These are phyloP conservation scores for Artemia sp. DNA, from an alignment of 2,888 invertebrate species.

Conservation along the genomic window DNA sequence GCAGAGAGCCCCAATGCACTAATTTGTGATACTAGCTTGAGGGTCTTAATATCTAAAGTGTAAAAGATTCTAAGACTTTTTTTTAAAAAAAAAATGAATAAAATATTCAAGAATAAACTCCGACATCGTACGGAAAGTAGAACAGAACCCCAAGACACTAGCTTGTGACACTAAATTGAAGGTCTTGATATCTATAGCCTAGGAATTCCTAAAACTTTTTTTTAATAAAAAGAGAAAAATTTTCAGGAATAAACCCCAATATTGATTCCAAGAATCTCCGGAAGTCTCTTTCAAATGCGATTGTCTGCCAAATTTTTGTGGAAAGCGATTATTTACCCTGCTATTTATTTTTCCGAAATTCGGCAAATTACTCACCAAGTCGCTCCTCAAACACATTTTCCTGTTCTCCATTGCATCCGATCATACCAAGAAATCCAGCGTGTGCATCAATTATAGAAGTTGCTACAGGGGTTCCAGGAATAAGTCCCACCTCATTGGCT, in stretches of 20 bases:
- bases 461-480: conserved; percentile 57
- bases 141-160: too few relatives aligned
- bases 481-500: conserved; percentile 51
- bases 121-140: too few relatives aligned
- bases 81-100: too few relatives aligned
- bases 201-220: neutral
- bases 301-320: neutral
- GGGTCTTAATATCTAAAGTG: too few relatives aligned
- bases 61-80: too few relatives aligned
- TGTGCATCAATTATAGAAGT: conserved; percentile 88
- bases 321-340: neutral
- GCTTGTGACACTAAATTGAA: too few relatives aligned
- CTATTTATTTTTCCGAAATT: conserved; percentile 17
- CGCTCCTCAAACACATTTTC: conserved; percentile 30
- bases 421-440: conserved; percentile 75
- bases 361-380: conserved; percentile 33
- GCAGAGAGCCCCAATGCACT: too few relatives aligned
- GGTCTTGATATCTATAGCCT: too few relatives aligned
- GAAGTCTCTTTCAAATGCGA: too few relatives aligned
- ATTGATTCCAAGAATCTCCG: too few relatives aligned
- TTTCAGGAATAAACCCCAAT: neutral
- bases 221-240: neutral
- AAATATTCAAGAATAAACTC: too few relatives aligned
- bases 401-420: conserved; percentile 41
- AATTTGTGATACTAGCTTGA: too few relatives aligned